phyloP scores from a whole-genome alignment of 2,888 invertebrate species.

The Beris morrisii region DNA sequence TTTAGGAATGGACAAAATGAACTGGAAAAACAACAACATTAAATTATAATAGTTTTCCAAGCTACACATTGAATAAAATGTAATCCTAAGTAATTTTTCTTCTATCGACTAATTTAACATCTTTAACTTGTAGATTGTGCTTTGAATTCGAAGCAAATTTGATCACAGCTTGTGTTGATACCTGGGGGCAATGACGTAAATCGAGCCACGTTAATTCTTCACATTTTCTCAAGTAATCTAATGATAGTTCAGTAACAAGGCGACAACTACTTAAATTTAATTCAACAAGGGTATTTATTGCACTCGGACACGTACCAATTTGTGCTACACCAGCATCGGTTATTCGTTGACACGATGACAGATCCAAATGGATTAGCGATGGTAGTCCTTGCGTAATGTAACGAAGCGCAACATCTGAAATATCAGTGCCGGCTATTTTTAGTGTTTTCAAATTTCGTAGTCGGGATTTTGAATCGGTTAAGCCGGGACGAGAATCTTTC shows the following conservation, averaged over 20 bases:
- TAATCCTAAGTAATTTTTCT: slow-evolving; percentile 48
- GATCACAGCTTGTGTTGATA: slow-evolving; percentile 79
- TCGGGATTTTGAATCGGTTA: slow-evolving; percentile 73
- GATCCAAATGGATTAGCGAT: slow-evolving; percentile 72
- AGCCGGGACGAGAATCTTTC: slow-evolving; percentile 78
- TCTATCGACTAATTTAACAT: slow-evolving; percentile 73
- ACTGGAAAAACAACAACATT: too few relatives aligned
- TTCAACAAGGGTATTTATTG: slow-evolving; percentile 65
- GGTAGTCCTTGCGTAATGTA: slow-evolving; percentile 77
- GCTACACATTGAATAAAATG: too few relatives aligned
- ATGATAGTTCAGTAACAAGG: slow-evolving; percentile 76
- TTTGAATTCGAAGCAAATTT: slow-evolving; percentile 81
- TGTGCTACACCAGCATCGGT: slow-evolving; percentile 91
- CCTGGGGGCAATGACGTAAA: slow-evolving; percentile 76
- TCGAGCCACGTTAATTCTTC: slow-evolving; percentile 73
- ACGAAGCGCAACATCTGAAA: slow-evolving; percentile 75
- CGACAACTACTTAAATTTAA: slow-evolving; percentile 82
- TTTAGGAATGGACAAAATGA: too few relatives aligned
- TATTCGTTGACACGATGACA: slow-evolving; percentile 83
- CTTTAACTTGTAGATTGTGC: slow-evolving; percentile 77
- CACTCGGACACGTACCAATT: slow-evolving; percentile 74
- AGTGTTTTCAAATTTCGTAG: slow-evolving; percentile 76
- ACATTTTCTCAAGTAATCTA: slow-evolving; percentile 79
- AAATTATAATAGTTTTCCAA: too few relatives aligned
- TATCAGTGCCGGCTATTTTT: slow-evolving; percentile 82